These are phyloP conservation scores for Xenopus petersii DNA, from an alignment of 2,797 vertebrate species.

Conservation along the genomic window DNA sequence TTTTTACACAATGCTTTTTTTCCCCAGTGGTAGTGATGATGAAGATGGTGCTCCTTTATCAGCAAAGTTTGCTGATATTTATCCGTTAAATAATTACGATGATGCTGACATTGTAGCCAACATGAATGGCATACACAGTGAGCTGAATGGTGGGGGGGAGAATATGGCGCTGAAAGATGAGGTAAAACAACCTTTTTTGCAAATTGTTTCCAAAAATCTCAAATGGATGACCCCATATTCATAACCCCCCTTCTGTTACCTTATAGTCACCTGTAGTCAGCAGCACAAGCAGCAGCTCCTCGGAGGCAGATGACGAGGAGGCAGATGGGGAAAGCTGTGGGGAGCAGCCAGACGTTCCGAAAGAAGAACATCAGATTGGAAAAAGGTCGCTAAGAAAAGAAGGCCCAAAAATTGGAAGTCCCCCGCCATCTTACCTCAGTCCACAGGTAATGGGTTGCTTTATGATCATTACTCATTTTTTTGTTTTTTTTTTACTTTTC, in stretches of 20 bases:
- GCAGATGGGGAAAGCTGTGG: conserved; percentile 74
- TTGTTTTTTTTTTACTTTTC: too few relatives aligned
- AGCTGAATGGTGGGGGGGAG: conserved; percentile 79
- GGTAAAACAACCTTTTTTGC: conserved; percentile 58
- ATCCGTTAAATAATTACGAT: conserved; percentile 82
- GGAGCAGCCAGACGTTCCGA: conserved; percentile 70
- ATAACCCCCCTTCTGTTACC: background rate
- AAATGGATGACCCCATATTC: background rate
- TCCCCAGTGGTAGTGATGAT: conserved; percentile 73
- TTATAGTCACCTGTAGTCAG: conserved; percentile 77
- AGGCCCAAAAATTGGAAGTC: conserved; percentile 69
- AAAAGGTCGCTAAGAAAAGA: conserved; percentile 64
- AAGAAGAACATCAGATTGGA: conserved; percentile 67
- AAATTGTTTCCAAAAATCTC: conserved; percentile 6
- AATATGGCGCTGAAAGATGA: conserved; percentile 79
- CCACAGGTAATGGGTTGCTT: conserved; percentile 74
- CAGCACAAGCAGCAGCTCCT: conserved; percentile 82
- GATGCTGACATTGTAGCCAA: conserved; percentile 73
- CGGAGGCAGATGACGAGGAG: conserved; percentile 93
- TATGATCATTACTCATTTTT: too few relatives aligned
- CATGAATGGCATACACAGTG: conserved; percentile 84
- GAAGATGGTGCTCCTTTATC: conserved; percentile 87
- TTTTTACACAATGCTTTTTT: conserved; percentile 2
- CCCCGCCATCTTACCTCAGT: conserved; percentile 84
- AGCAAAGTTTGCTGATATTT: conserved; percentile 86